phyloP scores from a whole-genome alignment of 2,113 vertebrate species.

The Corapipo altera region DNA sequence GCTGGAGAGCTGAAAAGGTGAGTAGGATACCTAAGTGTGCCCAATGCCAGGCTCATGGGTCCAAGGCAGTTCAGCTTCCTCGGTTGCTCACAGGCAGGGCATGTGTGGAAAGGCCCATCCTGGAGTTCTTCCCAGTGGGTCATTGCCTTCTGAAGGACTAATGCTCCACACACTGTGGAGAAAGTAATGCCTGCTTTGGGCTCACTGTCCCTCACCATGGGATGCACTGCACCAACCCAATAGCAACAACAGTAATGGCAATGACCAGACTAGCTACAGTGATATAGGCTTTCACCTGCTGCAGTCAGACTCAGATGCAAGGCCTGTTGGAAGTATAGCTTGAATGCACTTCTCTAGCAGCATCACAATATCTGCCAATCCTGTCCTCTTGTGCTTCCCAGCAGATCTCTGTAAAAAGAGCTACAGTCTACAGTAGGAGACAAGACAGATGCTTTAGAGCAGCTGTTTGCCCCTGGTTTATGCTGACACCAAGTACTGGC shows the following conservation, averaged over 20 bases:
- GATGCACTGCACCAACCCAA: not conserved
- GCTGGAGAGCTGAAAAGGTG: not conserved
- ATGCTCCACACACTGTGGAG: fast-evolving
- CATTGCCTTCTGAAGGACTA: not conserved
- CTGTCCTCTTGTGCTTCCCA: not conserved
- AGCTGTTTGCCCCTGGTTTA: not conserved
- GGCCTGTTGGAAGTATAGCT: not conserved
- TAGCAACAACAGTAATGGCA: not conserved
- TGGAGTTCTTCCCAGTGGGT: too few relatives aligned
- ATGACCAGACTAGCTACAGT: not conserved
- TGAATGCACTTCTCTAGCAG: not conserved
- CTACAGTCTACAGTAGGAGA: not conserved
- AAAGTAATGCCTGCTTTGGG: fast-evolving
- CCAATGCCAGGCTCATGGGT: not conserved
- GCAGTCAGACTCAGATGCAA: not conserved
- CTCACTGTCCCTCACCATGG: fast-evolving
- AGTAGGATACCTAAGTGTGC: not conserved
- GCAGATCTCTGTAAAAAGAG: not conserved
- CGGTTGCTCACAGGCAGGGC: not conserved
- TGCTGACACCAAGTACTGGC: not conserved
- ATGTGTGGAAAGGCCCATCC: not conserved
- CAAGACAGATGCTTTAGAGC: not conserved
- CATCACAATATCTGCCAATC: not conserved
- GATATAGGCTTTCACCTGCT: not conserved
- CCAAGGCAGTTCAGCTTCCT: not conserved